phyloP scores from a whole-genome alignment of 2,797 vertebrate genomes.

The Otolemur crassicaudatus region DNA sequence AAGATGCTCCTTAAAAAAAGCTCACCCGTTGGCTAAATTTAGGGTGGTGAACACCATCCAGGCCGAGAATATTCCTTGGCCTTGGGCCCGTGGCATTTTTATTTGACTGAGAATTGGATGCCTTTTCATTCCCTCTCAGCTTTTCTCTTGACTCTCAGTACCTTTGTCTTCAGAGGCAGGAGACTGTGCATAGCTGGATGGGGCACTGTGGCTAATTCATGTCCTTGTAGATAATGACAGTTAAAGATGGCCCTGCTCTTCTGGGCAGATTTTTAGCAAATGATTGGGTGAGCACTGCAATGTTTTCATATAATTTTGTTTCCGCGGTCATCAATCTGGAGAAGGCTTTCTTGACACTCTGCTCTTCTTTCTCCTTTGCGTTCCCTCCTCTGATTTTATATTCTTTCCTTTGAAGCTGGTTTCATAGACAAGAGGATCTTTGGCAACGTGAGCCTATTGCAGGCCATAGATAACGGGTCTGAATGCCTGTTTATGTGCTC shows the following conservation, averaged over 20 bases:
- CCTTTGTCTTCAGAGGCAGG: conserved; percentile 49
- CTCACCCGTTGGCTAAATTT: conserved; percentile 75
- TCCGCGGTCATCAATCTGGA: background rate
- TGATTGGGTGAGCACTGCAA: background rate
- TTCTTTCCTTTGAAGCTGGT: conserved; percentile 8
- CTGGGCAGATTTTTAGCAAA: background rate
- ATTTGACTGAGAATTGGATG: conserved; percentile 57
- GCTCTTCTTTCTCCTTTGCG: background rate
- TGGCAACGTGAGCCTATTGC: background rate
- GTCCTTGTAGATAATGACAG: background rate
- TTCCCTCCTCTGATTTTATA: background rate
- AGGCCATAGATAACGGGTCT: background rate
- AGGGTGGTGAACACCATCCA: conserved; percentile 50
- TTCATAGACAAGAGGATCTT: conserved; percentile 26
- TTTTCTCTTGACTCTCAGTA: conserved; percentile 41
- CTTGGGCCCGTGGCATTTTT: conserved; percentile 61
- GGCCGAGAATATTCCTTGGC: conserved; percentile 73
- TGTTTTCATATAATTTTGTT: background rate
- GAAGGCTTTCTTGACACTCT: background rate
- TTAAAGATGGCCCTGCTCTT: background rate
- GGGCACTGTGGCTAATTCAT: background rate
- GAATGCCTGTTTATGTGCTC: background rate
- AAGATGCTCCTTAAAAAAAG: conserved; percentile 67
- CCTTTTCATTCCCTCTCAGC: conserved; percentile 55
- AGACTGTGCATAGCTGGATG: background rate